A percentile compares a stretch with the other conserved stretches of the same genome.
phyloP scores from a whole-genome alignment of 2,113 vertebrate genomes.

The Choloepus hoffmanni region DNA sequence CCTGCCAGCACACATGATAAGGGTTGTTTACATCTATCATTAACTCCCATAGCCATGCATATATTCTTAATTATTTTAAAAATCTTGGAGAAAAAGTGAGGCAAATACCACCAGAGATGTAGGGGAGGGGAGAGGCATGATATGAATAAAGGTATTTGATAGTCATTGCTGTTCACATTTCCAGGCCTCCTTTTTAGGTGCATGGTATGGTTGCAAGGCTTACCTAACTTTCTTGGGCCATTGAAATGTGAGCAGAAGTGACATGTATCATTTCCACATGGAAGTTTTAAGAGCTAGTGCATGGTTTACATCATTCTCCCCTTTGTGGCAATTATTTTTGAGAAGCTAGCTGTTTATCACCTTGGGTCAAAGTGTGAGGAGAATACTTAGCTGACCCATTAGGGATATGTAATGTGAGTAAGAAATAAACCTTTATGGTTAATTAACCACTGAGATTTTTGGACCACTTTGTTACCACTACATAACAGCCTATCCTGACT shows the following conservation, averaged over 20 bases:
- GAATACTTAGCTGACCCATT: no score
- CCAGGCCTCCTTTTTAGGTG: not conserved
- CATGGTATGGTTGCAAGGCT: fast-evolving
- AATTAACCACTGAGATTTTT: not conserved
- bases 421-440: not conserved
- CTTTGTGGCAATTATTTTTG: not conserved
- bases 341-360: not conserved
- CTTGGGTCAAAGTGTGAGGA: not conserved
- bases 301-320: not conserved
- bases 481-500: not conserved
- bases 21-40: not conserved
- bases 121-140: not conserved
- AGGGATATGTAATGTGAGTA: no score
- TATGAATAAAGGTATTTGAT: not conserved
- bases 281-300: not conserved
- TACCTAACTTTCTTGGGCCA: not conserved
- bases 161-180: not conserved
- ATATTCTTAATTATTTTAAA: not conserved
- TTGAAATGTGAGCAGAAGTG: not conserved
- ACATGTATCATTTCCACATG: not conserved
- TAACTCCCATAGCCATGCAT: not conserved
- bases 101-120: not conserved
- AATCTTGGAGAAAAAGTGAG: not conserved
- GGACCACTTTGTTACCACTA: not conserved
- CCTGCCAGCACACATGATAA: not conserved